These are phyloP conservation scores for Agrotis segetum DNA, from an alignment of 2,888 invertebrate species.

Conservation along the genomic window DNA sequence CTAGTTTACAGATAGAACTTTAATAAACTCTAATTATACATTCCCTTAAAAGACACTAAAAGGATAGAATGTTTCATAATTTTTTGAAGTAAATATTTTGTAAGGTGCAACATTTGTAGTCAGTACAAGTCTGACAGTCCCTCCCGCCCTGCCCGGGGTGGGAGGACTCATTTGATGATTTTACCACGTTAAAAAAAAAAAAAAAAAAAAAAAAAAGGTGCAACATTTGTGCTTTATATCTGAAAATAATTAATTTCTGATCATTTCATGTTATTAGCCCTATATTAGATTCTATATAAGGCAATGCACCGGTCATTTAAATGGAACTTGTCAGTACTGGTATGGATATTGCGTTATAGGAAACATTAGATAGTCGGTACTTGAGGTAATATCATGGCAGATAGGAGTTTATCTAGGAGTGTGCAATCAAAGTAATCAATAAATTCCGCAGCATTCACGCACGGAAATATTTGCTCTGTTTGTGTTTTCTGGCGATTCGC, in stretches of 20 bases:
- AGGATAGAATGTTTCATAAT: not conserved
- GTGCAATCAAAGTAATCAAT: conserved; percentile 34
- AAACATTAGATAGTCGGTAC: conserved; percentile 17
- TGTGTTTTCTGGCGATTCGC: not conserved
- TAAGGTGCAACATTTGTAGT: not conserved
- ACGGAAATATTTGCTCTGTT: not conserved
- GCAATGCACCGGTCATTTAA: conserved; percentile 20
- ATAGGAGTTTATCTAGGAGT: conserved; percentile 36
- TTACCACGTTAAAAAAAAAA: too few species aligned
- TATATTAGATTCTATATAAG: conserved; percentile 26
- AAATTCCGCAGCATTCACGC: conserved; percentile 12
- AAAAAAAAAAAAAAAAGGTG: too few species aligned
- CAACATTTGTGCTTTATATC: not conserved
- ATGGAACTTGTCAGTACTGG: conserved; percentile 44
- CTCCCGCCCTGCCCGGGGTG: too few species aligned
- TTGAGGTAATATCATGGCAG: conserved; percentile 8
- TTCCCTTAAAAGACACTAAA: not conserved
- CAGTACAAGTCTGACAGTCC: too few species aligned
- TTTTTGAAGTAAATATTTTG: not conserved
- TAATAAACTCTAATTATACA: too few species aligned
- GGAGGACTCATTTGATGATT: too few species aligned
- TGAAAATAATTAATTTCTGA: conserved; percentile 1
- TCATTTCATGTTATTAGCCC: conserved; percentile 34
- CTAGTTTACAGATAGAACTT: too few species aligned
- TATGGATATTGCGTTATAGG: conserved; percentile 50